phyloP scores from a whole-genome alignment of 2,888 invertebrate genomes.

The Trissolcus japonicus region DNA sequence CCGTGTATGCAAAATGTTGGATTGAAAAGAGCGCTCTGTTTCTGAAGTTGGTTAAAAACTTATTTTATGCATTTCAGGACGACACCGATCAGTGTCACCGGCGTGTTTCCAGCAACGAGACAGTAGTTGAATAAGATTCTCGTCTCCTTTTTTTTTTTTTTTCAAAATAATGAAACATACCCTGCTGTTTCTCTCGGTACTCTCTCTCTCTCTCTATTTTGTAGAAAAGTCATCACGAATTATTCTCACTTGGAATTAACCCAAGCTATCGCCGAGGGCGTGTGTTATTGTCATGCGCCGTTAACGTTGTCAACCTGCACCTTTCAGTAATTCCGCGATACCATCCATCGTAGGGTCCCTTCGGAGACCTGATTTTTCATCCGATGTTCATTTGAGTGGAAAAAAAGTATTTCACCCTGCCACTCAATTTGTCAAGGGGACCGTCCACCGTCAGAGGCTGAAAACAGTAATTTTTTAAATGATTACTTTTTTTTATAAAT shows the following conservation, averaged over 20 bases:
- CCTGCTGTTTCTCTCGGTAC: background rate
- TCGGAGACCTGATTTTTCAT: conserved; percentile 34
- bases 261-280: conserved; percentile 14
- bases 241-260: conserved; percentile 37
- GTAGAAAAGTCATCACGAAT: conserved; percentile 19
- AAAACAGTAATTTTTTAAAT: too few relatives aligned
- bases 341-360: conserved; percentile 21
- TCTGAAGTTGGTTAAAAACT: conserved; percentile 7
- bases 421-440: background rate
- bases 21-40: conserved; percentile 1
- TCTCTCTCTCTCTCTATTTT: conserved; percentile 10
- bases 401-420: background rate
- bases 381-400: background rate
- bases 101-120: conserved; percentile 12
- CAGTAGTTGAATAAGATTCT: background rate
- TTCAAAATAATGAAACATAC: background rate
- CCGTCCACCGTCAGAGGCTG: background rate
- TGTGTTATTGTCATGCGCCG: conserved; percentile 42
- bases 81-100: conserved; percentile 19
- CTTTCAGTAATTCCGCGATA: conserved; percentile 33
- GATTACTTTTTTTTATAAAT: too few relatives aligned
- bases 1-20: background rate
- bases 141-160: too few relatives aligned
- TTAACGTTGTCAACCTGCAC: conserved; percentile 33
- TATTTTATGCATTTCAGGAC: conserved; percentile 5